These are phyloP conservation scores for Pachypanchax playfairii DNA, from an alignment of 2,113 vertebrate species.

Conservation along the genomic window DNA sequence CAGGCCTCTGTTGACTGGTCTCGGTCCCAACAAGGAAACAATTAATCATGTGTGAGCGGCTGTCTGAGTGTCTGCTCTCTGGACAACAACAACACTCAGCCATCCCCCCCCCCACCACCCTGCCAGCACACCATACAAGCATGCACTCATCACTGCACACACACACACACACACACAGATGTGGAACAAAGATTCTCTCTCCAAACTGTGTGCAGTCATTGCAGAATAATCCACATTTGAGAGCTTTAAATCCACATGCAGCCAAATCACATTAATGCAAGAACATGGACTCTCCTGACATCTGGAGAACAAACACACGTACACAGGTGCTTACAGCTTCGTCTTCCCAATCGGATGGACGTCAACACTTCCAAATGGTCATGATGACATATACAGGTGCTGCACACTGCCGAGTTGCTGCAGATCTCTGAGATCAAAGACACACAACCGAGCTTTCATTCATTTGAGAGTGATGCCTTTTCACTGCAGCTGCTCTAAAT, in stretches of 20 bases:
- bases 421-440: slow-evolving; percentile 49
- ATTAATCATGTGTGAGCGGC: slow-evolving; percentile 82
- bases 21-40: slow-evolving; percentile 79
- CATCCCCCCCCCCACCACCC: slow-evolving; percentile 46
- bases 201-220: slow-evolving; percentile 4
- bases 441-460: slow-evolving; percentile 42
- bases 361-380: slow-evolving; percentile 61
- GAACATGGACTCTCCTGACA: slow-evolving; percentile 7
- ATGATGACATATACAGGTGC: slow-evolving; percentile 50
- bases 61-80: slow-evolving; percentile 80
- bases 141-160: slow-evolving; percentile 57
- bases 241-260: slow-evolving; percentile 2
- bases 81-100: slow-evolving; percentile 80
- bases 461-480: slow-evolving; percentile 26
- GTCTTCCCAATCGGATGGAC: slow-evolving; percentile 53
- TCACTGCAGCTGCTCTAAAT: slow-evolving; percentile 19
- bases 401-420: slow-evolving; percentile 35
- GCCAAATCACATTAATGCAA: slow-evolving; percentile 45
- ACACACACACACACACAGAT: slow-evolving; percentile 51
- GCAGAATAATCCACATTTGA: slow-evolving; percentile 15
- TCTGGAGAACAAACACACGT: slow-evolving; percentile 16
- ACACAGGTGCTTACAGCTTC: slow-evolving; percentile 46
- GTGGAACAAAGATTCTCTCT: slow-evolving; percentile 42
- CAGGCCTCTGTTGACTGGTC: slow-evolving; percentile 70
- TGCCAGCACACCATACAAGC: slow-evolving; percentile 70